Conservation (phyloP, 2,888 invertebrate genomes). For the Cantharis lateralis region DNA sequence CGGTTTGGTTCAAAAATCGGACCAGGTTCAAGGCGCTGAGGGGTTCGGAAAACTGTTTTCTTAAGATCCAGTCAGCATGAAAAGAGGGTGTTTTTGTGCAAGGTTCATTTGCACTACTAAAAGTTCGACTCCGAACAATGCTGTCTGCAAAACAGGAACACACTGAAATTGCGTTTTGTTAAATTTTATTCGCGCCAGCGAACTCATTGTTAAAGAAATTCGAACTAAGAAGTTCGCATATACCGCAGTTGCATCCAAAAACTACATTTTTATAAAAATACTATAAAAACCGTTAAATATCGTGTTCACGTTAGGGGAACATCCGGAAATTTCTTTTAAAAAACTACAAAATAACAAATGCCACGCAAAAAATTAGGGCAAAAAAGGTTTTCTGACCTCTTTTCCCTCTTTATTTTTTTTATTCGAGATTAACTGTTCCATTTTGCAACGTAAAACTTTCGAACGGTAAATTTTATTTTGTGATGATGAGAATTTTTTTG, state of each 20-base stretch:
- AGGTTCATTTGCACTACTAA: conserved; percentile 30
- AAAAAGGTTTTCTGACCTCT: not conserved
- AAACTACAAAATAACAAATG: not conserved
- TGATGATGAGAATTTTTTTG: not conserved
- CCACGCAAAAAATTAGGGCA: not conserved
- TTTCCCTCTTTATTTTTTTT: not conserved
- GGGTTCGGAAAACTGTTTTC: conserved; percentile 26
- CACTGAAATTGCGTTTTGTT: conserved; percentile 21
- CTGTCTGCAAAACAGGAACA: conserved; percentile 32
- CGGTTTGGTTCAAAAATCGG: not conserved
- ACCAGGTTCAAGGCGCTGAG: conserved; percentile 9
- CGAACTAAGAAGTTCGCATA: not conserved
- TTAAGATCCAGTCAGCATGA: conserved; percentile 24
- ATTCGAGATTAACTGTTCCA: not conserved
- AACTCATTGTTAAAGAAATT: not conserved
- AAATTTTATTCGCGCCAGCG: conserved; percentile 4
- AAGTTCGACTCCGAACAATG: conserved; percentile 20
- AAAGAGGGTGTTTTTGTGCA: conserved; percentile 29
- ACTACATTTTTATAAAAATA: not conserved
- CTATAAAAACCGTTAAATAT: not conserved
- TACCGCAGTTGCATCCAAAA: not conserved
- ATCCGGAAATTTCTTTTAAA: not conserved
- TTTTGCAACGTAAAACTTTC: not conserved
- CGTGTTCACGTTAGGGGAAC: not conserved
- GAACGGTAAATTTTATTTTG: not conserved